Evolutionary conservation across 2,797 vertebrate species (phyloP).

Genomic region (Ataeniobius toweri): DNA sequence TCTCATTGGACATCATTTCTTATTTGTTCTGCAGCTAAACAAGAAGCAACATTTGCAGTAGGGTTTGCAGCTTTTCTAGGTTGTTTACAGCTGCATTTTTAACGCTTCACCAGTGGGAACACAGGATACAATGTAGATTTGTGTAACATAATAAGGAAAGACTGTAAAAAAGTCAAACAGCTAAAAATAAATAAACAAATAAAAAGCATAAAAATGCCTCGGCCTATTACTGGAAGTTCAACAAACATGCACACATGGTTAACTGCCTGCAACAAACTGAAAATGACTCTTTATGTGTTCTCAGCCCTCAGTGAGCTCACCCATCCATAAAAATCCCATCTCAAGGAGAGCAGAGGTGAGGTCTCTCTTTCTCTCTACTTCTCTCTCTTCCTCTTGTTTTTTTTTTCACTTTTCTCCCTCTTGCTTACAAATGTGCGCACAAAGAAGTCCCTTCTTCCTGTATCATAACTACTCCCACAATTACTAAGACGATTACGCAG

Average conservation of each 20-base stretch:
- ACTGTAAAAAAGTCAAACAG: slow-evolving; percentile 71
- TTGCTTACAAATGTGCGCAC: slow-evolving; percentile 64
- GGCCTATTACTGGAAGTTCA: slow-evolving; percentile 77
- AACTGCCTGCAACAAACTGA: slow-evolving; percentile 82
- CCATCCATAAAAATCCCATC: slow-evolving; percentile 87
- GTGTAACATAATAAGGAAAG: slow-evolving; percentile 62
- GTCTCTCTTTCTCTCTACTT: slow-evolving; percentile 65
- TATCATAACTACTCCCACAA: slow-evolving; percentile 84
- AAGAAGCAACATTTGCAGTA: slow-evolving; percentile 27
- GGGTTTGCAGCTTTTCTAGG: slow-evolving; percentile 9
- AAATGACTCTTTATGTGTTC: slow-evolving; percentile 84
- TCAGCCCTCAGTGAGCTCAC: slow-evolving; percentile 79
- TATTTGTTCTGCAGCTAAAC: slow-evolving; percentile 14
- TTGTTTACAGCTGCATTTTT: slow-evolving; percentile 32
- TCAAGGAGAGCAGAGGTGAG: slow-evolving; percentile 85
- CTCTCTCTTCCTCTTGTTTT: slow-evolving; percentile 35
- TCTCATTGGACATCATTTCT: slow-evolving; percentile 18
- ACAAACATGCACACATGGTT: slow-evolving; percentile 81
- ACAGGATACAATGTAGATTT: slow-evolving; percentile 24
- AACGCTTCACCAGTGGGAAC: slow-evolving; percentile 26
- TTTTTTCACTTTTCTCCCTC: slow-evolving; percentile 51
- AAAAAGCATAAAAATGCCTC: slow-evolving; percentile 40
- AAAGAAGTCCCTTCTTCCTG: slow-evolving; percentile 73
- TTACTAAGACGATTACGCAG: slow-evolving; percentile 85
- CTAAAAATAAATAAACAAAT: slow-evolving; percentile 23